These are phyloP conservation scores for Nymphicus hollandicus DNA, from an alignment of 2,113 vertebrate species.

Conservation along the genomic window DNA sequence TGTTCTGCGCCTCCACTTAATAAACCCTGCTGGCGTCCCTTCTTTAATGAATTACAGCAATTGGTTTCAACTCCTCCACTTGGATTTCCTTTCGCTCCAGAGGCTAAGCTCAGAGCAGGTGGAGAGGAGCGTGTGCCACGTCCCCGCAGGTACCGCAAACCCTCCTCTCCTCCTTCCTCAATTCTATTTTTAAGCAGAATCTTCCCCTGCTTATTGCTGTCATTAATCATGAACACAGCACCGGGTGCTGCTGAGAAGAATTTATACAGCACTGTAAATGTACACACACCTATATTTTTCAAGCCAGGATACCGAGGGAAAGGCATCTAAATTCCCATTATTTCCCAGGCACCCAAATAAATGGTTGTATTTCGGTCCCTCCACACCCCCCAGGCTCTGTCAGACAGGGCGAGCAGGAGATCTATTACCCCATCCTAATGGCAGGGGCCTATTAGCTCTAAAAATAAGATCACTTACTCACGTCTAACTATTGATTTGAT, in stretches of 20 bases:
- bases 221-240: slow-evolving; percentile 40
- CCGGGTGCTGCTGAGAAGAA: neutral
- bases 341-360: neutral
- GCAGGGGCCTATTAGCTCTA: neutral
- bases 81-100: neutral
- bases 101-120: neutral
- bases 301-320: neutral
- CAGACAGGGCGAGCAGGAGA: neutral
- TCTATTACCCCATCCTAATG: neutral
- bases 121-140: neutral
- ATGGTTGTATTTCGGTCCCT: neutral
- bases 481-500: neutral
- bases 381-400: neutral
- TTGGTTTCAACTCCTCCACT: neutral
- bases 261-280: neutral
- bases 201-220: slow-evolving; percentile 10
- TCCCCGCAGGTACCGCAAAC: neutral
- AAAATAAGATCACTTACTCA: neutral
- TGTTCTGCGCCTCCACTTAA: neutral
- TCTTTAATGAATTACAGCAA: slow-evolving; percentile 26
- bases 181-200: slow-evolving; percentile 31
- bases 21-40: neutral
- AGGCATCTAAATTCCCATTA: slow-evolving; percentile 30
- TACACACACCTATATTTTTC: slow-evolving; percentile 4
- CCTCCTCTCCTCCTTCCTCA: neutral